These are phyloP conservation scores for Ormyrus nitidulus DNA, from an alignment of 2,888 invertebrate species.

Conservation along the genomic window DNA sequence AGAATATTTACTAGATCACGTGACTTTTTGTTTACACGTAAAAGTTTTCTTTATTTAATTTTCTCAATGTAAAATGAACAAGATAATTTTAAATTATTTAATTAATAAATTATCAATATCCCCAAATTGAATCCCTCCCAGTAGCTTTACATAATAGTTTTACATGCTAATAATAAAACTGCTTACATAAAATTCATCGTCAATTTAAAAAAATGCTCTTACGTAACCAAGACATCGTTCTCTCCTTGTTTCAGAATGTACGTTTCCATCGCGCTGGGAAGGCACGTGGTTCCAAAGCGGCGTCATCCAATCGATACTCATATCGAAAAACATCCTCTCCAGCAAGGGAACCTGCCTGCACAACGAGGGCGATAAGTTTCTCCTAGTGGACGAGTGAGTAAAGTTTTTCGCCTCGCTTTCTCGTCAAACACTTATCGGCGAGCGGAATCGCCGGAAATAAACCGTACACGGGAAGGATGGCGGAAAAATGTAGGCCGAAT, in stretches of 20 bases:
- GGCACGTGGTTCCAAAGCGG: constrained; percentile 95
- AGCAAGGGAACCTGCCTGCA: constrained; percentile 91
- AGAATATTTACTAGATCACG: no score
- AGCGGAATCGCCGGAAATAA: constrained; percentile 12
- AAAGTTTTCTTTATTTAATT: no score
- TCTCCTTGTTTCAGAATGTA: constrained; percentile 79
- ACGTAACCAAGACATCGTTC: no score
- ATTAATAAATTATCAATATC: no score
- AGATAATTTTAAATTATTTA: no score
- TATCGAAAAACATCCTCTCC: constrained; percentile 88
- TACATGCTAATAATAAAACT: constrained; percentile 5
- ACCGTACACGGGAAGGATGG: neutral
- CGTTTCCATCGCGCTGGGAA: constrained; percentile 90
- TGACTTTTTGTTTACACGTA: no score
- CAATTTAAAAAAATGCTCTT: no score
- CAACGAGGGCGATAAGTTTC: constrained; percentile 91
- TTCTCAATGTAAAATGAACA: no score
- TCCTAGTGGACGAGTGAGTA: constrained; percentile 92
- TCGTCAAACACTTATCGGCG: constrained; percentile 16
- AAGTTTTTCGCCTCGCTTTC: constrained; percentile 26
- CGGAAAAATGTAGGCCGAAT: neutral
- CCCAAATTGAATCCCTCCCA: no score
- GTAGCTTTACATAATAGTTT: no score
- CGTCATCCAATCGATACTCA: constrained; percentile 89
- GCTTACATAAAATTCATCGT: constrained; percentile 50